These are phyloP conservation scores for Anguilla pacifica DNA, from an alignment of 2,797 vertebrate species.

Conservation along the genomic window DNA sequence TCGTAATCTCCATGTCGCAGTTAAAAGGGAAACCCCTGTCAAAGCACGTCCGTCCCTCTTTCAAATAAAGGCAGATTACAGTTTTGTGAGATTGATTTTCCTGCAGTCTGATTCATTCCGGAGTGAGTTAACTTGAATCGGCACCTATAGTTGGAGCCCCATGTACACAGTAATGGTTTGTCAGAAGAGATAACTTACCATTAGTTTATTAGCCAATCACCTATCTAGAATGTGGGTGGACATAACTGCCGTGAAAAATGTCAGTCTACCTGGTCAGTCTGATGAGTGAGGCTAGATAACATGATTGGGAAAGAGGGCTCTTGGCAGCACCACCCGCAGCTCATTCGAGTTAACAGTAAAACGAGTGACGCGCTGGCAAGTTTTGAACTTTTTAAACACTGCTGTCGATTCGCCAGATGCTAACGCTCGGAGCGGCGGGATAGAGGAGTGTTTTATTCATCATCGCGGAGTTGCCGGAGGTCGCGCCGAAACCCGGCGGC, in stretches of 20 bases:
- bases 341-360: not conserved
- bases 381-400: not conserved
- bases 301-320: not conserved
- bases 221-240: too few relatives aligned
- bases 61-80: not conserved
- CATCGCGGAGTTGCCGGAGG: not conserved
- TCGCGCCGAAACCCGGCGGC: not conserved
- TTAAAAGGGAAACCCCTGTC: not conserved
- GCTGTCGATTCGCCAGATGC: not conserved
- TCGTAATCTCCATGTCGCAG: not conserved
- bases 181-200: not conserved
- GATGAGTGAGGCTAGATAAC: not conserved
- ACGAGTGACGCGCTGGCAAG: not conserved
- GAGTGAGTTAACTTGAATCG: not conserved
- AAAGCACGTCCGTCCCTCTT: not conserved
- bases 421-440: not conserved
- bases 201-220: not conserved
- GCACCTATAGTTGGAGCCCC: not conserved
- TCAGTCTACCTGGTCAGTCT: too few relatives aligned
- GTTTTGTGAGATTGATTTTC: not conserved
- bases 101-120: not conserved
- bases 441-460: conserved; percentile 21
- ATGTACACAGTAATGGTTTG: not conserved
- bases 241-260: too few relatives aligned
- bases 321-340: too few relatives aligned